Base-by-base conservation (phyloP, 92 coral and sea anemone genomes). In the Epizoanthus scotinus region DNA sequence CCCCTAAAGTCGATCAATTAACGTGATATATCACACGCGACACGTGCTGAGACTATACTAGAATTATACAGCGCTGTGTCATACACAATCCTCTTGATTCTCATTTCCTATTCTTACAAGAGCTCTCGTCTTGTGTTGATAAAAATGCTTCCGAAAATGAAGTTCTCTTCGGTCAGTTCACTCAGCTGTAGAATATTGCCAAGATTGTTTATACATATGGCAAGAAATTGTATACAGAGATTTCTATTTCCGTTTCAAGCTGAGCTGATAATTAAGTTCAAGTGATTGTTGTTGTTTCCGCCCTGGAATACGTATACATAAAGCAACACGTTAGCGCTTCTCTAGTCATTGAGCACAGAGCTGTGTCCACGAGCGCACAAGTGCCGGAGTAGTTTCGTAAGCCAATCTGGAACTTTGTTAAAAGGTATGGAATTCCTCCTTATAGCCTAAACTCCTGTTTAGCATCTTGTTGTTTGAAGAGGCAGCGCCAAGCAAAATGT, bases 231-330 rank as follows among this genome's bases (percentile, higher is more conserved):
- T 56, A 74, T 31, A 56, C 79, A 71, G 55, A 71, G 36, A 21
- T 29, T 8, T 74, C 10, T 29, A 74, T 57, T 74, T 74, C 79
- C 79, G 79, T 74, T 55, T 36, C 79, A 67, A 57, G 44, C 66
- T 19, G 79, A 56, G 79, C 13, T 58, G 66, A 54, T 74, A 74
- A 74, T 74, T 74, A 74, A 74, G 66, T 36, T 31, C 79, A 58
- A 74, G 79, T 57, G 79, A 74, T 36, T 2, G 66, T 34, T 34
- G 52, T 57, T 74, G 67, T 74, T 74, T 74, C 79, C 79, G 79
- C 66, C 59, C 62, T 57, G 31, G 79, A 74, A 34, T n/a, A 56
- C 66, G 21, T 74, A 34, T n/a, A 56, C 66, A 36, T 74, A 74
- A n/a, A 74, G 57, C 38, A 29, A 42, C 66, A 57, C 17, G 66